Evolutionary conservation across 2,888 invertebrate species (phyloP).

Genomic region (Malthinus seriepunctatus): DNA sequence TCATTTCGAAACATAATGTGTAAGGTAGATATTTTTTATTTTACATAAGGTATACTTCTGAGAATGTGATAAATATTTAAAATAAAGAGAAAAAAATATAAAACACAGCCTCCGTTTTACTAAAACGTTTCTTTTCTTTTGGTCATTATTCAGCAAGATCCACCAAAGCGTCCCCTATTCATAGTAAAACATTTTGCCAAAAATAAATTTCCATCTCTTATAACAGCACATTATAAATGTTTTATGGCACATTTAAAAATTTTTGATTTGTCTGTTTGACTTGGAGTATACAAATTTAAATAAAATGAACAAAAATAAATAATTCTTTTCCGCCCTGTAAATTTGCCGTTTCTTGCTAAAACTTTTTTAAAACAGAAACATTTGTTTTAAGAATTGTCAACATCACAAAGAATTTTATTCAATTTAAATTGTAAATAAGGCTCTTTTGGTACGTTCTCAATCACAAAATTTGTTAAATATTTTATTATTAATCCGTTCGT

Average conservation of each 20-base stretch:
- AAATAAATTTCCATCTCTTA: slow-evolving; percentile 1
- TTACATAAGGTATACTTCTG: slow-evolving; percentile 9
- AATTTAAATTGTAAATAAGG: slow-evolving; percentile 5
- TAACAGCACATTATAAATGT: background rate
- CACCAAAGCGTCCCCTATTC: background rate
- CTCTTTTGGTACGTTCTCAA: background rate
- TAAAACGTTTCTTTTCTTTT: slow-evolving; percentile 1
- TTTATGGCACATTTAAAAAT: slow-evolving; percentile 1
- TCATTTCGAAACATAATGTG: slow-evolving; percentile 7
- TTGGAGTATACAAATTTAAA: slow-evolving; percentile 1
- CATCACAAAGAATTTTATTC: slow-evolving; percentile 9
- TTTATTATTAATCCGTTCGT: too few relatives aligned
- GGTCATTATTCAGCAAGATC: slow-evolving; percentile 10
- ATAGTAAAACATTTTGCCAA: background rate
- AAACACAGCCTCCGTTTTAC: background rate
- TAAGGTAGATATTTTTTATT: background rate
- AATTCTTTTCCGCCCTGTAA: slow-evolving; percentile 12
- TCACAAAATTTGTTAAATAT: too few relatives aligned
- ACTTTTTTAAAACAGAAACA: slow-evolving; percentile 6
- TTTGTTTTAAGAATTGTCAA: slow-evolving; percentile 12
- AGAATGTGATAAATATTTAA: slow-evolving; percentile 17
- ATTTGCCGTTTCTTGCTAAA: slow-evolving; percentile 8
- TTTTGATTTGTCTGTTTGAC: slow-evolving; percentile 4
- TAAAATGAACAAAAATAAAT: slow-evolving; percentile 7
- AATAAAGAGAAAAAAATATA: background rate